Evolutionary conservation across 2,797 vertebrate species (phyloP).

Genomic region (Ammospiza maritima): DNA sequence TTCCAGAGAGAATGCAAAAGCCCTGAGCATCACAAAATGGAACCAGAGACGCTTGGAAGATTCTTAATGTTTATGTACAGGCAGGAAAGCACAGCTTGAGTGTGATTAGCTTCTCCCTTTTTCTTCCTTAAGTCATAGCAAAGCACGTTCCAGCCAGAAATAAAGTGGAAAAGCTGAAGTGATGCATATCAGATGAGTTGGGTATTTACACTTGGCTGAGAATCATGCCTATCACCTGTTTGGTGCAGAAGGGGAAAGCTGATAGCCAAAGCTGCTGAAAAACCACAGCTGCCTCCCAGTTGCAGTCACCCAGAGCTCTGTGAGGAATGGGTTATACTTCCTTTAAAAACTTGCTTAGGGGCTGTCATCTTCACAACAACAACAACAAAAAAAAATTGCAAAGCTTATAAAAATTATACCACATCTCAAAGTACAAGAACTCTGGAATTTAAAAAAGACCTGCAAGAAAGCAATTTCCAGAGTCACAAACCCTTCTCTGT

Average conservation of each 20-base stretch:
- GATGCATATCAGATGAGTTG: background rate
- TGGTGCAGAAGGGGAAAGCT: background rate
- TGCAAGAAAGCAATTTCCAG: background rate
- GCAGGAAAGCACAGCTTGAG: constrained; percentile 26
- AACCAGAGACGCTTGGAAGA: background rate
- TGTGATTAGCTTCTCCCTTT: background rate
- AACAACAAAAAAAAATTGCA: background rate
- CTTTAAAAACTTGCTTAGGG: background rate
- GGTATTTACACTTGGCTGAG: constrained; percentile 9
- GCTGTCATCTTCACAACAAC: background rate
- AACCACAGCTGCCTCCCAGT: background rate
- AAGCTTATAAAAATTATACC: background rate
- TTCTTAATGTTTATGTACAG: background rate
- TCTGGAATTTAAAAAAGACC: background rate
- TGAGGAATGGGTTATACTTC: background rate
- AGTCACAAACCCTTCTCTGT: background rate
- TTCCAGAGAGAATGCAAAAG: background rate
- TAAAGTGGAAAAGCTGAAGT: background rate
- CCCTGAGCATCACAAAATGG: background rate
- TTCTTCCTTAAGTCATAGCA: background rate
- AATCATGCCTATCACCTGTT: background rate
- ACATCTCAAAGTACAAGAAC: background rate
- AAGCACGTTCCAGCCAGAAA: background rate
- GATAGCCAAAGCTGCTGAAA: background rate
- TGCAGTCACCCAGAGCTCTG: background rate